These are phyloP conservation scores for Diplodus sargus DNA, from an alignment of 2,797 vertebrate genomes.

Conservation along the genomic window DNA sequence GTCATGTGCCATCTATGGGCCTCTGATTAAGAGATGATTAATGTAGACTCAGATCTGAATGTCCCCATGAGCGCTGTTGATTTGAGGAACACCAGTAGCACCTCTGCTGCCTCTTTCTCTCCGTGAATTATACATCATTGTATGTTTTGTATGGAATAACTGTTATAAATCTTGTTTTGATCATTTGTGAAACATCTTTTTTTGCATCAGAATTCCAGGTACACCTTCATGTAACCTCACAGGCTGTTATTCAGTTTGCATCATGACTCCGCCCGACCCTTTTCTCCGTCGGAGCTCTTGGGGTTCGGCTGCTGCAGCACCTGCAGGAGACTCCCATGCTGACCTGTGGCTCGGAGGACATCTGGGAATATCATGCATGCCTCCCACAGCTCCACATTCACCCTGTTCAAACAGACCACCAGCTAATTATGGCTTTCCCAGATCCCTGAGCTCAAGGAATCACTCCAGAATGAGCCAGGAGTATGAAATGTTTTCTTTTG, in stretches of 20 bases:
- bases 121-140: too few relatives aligned
- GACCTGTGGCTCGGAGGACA: conserved; percentile 92
- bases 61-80: too few relatives aligned
- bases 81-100: too few relatives aligned
- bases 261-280: conserved; percentile 26
- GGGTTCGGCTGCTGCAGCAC: conserved; percentile 81
- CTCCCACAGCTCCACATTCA: conserved; percentile 91
- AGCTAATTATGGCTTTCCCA: conserved; percentile 86
- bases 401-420: conserved; percentile 92
- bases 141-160: too few relatives aligned
- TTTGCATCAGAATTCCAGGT: not conserved
- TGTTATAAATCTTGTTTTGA: not conserved
- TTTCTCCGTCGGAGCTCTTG: conserved; percentile 47
- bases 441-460: conserved; percentile 80
- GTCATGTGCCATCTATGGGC: not conserved
- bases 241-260: conserved; percentile 28
- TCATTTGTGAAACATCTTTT: not conserved
- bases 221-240: conserved; percentile 1
- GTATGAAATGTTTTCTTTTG: conserved; percentile 77
- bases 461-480: conserved; percentile 63
- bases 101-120: too few relatives aligned
- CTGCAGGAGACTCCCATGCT: conserved; percentile 86
- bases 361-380: conserved; percentile 96
- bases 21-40: not conserved
- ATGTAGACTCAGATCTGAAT: not conserved